These are phyloP conservation scores for Xenentodon cancila DNA, from an alignment of 2,797 vertebrate species.

Conservation along the genomic window DNA sequence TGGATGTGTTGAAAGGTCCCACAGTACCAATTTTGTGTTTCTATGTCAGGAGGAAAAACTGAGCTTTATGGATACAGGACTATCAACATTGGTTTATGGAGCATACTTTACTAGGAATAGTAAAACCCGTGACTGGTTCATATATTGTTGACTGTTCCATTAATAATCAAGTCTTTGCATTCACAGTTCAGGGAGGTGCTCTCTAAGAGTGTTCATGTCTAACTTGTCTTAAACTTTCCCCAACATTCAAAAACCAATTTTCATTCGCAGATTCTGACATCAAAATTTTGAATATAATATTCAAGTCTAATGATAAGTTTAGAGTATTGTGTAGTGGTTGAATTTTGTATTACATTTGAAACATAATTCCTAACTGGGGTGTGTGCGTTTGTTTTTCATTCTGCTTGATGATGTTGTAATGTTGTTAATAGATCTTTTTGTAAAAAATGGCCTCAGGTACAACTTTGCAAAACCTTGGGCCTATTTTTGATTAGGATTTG, in stretches of 20 bases:
- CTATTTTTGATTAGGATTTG: too few relatives aligned
- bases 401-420: too few relatives aligned
- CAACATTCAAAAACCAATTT: background rate
- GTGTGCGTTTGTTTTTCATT: too few relatives aligned
- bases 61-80: slow-evolving; percentile 50
- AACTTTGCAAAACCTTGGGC: too few relatives aligned
- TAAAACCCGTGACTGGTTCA: slow-evolving; percentile 52
- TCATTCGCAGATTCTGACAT: background rate
- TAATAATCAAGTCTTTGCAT: background rate
- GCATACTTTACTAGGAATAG: slow-evolving; percentile 50
- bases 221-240: slow-evolving; percentile 2
- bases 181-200: background rate
- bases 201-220: slow-evolving; percentile 1
- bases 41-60: slow-evolving; percentile 27
- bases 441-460: too few relatives aligned
- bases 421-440: too few relatives aligned
- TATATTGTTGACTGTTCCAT: slow-evolving; percentile 14
- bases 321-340: background rate
- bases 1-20: slow-evolving; percentile 1
- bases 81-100: slow-evolving; percentile 56
- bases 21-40: slow-evolving; percentile 19
- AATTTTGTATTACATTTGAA: too few relatives aligned
- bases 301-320: background rate
- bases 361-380: too few relatives aligned
- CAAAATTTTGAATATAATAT: background rate